Evolutionary conservation across 2,888 invertebrate species (phyloP).

Genomic region (Theretra japonica): DNA sequence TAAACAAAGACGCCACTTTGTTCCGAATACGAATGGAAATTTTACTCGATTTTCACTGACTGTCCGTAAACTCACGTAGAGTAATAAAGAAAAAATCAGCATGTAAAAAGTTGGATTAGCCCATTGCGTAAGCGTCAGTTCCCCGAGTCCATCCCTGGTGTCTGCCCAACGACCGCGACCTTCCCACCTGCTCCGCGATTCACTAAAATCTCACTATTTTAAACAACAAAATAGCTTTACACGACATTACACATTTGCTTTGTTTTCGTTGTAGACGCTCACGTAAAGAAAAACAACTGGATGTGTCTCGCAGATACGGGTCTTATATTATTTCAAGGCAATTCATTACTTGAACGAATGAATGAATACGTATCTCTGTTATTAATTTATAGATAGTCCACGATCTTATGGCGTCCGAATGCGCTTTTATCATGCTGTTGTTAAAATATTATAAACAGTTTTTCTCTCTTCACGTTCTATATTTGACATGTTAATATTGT

Average conservation of each 20-base stretch:
- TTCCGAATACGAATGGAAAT: too few relatives aligned
- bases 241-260: not conserved
- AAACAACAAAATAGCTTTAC: conserved; percentile 16
- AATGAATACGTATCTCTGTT: not conserved
- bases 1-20: too few relatives aligned
- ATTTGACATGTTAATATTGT: too few relatives aligned
- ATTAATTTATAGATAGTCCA: too few relatives aligned
- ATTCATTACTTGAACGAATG: not conserved
- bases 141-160: conserved; percentile 29
- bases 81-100: too few relatives aligned
- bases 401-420: too few relatives aligned
- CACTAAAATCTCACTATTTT: conserved; percentile 25
- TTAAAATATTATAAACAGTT: too few relatives aligned
- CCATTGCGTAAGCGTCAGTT: not conserved
- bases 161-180: conserved; percentile 57
- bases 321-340: not conserved
- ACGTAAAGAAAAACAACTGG: conserved; percentile 11
- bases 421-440: too few relatives aligned
- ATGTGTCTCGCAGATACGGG: conserved; percentile 5
- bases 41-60: too few relatives aligned
- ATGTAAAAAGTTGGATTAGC: not conserved
- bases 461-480: too few relatives aligned
- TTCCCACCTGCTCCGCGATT: conserved; percentile 56
- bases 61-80: too few relatives aligned
- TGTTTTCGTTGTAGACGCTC: not conserved